These are phyloP conservation scores for Lithosia quadra DNA, from an alignment of 2,888 invertebrate species.

Conservation along the genomic window DNA sequence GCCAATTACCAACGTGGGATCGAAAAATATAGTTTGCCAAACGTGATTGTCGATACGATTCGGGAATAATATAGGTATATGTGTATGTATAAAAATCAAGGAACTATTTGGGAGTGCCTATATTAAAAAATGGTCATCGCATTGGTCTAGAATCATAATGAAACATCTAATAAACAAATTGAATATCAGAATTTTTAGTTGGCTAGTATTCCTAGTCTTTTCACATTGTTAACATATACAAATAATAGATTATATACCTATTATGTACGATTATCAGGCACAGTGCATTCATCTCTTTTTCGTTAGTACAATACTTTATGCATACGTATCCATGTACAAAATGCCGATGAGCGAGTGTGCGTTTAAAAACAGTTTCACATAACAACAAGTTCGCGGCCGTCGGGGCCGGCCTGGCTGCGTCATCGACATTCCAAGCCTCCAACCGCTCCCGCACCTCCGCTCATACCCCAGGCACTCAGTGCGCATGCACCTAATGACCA, in stretches of 20 bases:
- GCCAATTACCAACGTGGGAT: not conserved
- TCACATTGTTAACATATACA: too few species aligned
- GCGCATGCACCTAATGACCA: conserved; percentile 78
- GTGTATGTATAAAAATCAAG: not conserved
- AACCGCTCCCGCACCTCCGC: conserved; percentile 62
- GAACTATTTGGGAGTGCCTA: not conserved
- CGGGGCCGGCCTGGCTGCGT: conserved; percentile 76
- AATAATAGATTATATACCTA: not conserved
- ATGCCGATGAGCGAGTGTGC: conserved; percentile 62
- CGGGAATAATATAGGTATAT: too few species aligned
- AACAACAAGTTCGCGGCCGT: conserved; percentile 80
- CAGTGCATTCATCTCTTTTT: not conserved
- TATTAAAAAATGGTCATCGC: not conserved
- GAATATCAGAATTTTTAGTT: not conserved
- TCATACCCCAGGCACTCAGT: conserved; percentile 68
- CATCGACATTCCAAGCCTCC: conserved; percentile 83
- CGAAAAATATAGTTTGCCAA: not conserved
- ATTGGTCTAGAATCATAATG: not conserved
- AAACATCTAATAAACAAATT: not conserved
- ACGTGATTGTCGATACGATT: not conserved
- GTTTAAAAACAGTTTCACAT: conserved; percentile 80
- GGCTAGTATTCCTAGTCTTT: too few species aligned
- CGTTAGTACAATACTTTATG: not conserved
- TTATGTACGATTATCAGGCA: not conserved
- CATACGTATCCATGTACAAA: conserved; percentile 28